Evolutionary conservation across 2,113 vertebrate genomes (phyloP).

Genomic region (Festucalex cinctus): DNA sequence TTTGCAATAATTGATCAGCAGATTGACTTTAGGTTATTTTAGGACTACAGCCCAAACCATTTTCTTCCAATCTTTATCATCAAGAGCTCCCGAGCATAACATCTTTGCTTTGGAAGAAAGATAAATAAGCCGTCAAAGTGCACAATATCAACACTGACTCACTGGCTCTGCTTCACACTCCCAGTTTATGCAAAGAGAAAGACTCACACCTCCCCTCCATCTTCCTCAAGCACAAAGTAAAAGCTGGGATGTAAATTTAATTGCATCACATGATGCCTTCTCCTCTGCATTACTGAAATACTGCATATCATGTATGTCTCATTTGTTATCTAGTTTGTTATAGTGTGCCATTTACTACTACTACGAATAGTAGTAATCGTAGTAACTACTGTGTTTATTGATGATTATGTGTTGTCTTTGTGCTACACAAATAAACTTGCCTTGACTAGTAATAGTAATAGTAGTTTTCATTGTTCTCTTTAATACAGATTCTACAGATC

Average conservation of each 20-base stretch:
- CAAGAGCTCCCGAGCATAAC: neutral
- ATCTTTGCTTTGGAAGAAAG: neutral
- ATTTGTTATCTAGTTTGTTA: neutral
- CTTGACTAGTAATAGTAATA: neutral
- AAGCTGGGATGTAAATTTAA: conserved; percentile 11
- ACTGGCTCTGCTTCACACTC: conserved; percentile 25
- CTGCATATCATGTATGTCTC: neutral
- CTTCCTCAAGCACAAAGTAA: neutral
- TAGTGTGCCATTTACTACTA: too few relatives aligned
- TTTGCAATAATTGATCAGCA: conserved; percentile 8
- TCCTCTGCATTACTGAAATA: conserved; percentile 22
- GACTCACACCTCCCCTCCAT: conserved; percentile 16
- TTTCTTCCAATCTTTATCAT: neutral
- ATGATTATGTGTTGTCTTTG: too few relatives aligned
- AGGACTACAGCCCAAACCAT: conserved; percentile 1
- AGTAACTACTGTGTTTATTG: too few relatives aligned
- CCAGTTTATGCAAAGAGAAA: conserved; percentile 36
- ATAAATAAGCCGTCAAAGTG: conserved; percentile 31
- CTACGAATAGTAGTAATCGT: too few relatives aligned
- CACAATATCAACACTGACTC: conserved; percentile 9
- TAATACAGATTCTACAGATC: neutral
- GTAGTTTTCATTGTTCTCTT: neutral
- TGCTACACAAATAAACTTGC: too few relatives aligned
- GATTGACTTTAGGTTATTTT: neutral
- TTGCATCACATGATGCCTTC: conserved; percentile 6